Evolutionary conservation across 1,140 invertebrate genomes (phyloP).

Genomic region (Galendromus occidentalis): DNA sequence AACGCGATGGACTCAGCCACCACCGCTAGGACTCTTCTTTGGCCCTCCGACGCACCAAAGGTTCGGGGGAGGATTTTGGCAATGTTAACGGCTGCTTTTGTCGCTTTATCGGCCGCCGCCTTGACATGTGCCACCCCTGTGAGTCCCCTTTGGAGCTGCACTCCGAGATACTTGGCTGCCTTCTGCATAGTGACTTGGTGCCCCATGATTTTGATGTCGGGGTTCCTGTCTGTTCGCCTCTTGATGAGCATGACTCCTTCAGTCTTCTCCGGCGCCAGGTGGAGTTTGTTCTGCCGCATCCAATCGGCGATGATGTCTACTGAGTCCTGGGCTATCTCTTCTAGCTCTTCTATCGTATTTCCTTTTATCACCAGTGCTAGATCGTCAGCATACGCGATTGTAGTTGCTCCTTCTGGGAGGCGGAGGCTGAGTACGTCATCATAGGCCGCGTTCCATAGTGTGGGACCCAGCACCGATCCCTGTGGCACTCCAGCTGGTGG

Average conservation of each 20-base stretch:
- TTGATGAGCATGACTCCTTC: background rate
- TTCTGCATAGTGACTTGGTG: background rate
- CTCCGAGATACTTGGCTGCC: background rate
- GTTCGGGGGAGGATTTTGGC: too few relatives aligned
- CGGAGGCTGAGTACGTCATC: background rate
- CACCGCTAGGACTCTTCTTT: too few relatives aligned
- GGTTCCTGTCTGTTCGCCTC: background rate
- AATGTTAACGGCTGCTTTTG: background rate
- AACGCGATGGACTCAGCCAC: too few relatives aligned
- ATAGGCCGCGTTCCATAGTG: background rate
- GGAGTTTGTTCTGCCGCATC: background rate
- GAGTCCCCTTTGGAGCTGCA: background rate
- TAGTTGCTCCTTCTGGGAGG: background rate
- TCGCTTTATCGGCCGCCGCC: background rate
- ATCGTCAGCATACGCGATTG: background rate
- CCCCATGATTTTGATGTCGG: background rate
- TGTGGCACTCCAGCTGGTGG: background rate
- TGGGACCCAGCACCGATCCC: background rate
- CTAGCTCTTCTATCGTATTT: background rate
- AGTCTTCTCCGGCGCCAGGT: background rate
- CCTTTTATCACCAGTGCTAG: background rate
- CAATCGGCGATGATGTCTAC: background rate
- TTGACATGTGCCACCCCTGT: background rate
- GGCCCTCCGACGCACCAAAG: too few relatives aligned
- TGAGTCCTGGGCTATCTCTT: background rate